These are phyloP conservation scores for Benthochromis sp. DNA, from an alignment of 2,113 vertebrate genomes.

Conservation along the genomic window DNA sequence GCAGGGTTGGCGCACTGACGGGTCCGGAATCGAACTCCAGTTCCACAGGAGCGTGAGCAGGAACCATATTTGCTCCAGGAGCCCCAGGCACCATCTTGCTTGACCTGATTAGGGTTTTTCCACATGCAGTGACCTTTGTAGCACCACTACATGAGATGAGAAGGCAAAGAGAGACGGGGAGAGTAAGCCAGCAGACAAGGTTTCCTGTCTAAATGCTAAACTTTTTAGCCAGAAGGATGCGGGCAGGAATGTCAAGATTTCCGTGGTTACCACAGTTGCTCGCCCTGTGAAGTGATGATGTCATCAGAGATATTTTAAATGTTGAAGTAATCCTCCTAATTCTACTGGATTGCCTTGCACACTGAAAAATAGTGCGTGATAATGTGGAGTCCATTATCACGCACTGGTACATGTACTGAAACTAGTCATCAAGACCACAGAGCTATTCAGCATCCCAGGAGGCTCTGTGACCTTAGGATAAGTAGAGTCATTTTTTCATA, in stretches of 20 bases:
- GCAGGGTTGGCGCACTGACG: constrained; percentile 91
- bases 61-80: constrained; percentile 90
- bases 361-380: background rate
- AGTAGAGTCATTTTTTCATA: background rate
- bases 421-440: background rate
- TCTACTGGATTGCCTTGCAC: background rate
- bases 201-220: background rate
- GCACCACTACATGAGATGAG: constrained; percentile 80
- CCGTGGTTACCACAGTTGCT: background rate
- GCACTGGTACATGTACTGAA: accelerated
- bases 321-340: background rate
- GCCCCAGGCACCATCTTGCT: constrained; percentile 90
- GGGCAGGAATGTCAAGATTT: background rate
- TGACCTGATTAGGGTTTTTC: constrained; percentile 89
- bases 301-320: background rate
- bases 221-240: background rate
- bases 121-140: constrained; percentile 99
- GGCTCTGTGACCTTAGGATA: background rate
- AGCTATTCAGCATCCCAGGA: background rate
- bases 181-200: background rate
- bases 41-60: constrained; percentile 91
- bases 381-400: background rate
- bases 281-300: background rate
- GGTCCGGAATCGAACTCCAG: constrained; percentile 86
- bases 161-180: background rate